A percentile compares a stretch with the other conserved stretches of the same genome.
Evolutionary conservation across 2,888 invertebrate species (phyloP).

Genomic region (Oxystoma pomonae): DNA sequence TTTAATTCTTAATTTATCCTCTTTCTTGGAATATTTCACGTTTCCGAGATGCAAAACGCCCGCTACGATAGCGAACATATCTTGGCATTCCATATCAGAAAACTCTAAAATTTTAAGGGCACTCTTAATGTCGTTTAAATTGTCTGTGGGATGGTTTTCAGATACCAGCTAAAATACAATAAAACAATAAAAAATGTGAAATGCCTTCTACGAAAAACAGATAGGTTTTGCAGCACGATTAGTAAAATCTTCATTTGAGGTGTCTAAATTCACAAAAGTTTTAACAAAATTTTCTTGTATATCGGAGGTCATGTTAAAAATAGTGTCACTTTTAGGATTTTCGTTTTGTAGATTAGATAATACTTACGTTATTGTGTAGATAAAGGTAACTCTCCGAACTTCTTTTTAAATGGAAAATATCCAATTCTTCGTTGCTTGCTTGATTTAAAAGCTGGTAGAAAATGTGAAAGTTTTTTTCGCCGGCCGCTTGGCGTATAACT

Average conservation of each 20-base stretch:
- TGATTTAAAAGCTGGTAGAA: slow-evolving; percentile 85
- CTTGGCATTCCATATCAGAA: slow-evolving; percentile 62
- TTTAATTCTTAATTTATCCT: slow-evolving; percentile 65
- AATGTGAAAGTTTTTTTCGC: slow-evolving; percentile 89
- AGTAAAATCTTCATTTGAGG: too few species aligned
- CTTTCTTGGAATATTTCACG: slow-evolving; percentile 72
- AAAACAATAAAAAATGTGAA: too few species aligned
- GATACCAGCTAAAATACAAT: too few species aligned
- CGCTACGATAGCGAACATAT: slow-evolving; percentile 78
- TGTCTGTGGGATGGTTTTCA: background rate
- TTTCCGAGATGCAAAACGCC: slow-evolving; percentile 84
- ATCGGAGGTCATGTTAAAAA: too few species aligned
- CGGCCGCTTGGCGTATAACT: slow-evolving; percentile 76
- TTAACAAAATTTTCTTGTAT: too few species aligned
- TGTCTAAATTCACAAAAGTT: too few species aligned
- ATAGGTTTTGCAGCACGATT: too few species aligned
- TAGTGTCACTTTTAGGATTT: too few species aligned
- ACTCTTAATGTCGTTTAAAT: slow-evolving; percentile 62
- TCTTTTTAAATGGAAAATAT: background rate
- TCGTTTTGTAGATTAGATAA: too few species aligned
- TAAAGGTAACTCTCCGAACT: background rate
- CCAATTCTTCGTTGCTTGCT: slow-evolving; percentile 61
- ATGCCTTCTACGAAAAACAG: too few species aligned
- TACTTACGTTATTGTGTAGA: too few species aligned
- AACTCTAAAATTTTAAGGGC: slow-evolving; percentile 80